Percentiles rank a stretch among this genome's conserved stretches.
Evolutionary conservation across 2,797 vertebrate species (phyloP).

Genomic region (Urocyon cinereoargenteus): DNA sequence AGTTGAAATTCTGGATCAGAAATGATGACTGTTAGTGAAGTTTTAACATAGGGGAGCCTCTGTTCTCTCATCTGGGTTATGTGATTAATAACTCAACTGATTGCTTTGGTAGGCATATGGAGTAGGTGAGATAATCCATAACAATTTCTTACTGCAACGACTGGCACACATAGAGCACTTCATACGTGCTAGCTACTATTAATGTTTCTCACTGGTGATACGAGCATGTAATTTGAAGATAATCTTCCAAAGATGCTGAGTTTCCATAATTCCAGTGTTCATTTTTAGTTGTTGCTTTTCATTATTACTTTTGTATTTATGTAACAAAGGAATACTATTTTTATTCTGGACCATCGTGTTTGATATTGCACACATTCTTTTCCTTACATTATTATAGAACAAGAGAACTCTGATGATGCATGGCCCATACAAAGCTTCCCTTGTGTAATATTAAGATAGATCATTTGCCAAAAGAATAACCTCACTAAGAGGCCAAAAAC

Average conservation of each 20-base stretch:
- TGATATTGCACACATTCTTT: slow-evolving; percentile 69
- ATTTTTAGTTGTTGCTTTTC: slow-evolving; percentile 15
- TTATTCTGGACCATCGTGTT: slow-evolving; percentile 56
- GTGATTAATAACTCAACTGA: background rate
- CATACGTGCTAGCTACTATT: background rate
- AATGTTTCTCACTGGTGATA: background rate
- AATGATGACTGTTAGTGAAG: background rate
- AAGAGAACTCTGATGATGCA: slow-evolving; percentile 75
- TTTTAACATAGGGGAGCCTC: background rate
- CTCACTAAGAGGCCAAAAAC: slow-evolving; percentile 73
- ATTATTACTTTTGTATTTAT: slow-evolving; percentile 56
- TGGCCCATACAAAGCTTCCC: slow-evolving; percentile 74
- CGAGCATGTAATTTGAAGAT: background rate
- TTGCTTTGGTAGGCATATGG: background rate
- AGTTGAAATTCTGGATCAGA: background rate
- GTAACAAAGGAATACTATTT: slow-evolving; percentile 64
- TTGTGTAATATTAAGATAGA: slow-evolving; percentile 81
- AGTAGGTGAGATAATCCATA: background rate
- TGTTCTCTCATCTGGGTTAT: background rate
- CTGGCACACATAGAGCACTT: background rate
- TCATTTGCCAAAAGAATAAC: slow-evolving; percentile 82
- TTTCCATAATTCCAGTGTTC: background rate
- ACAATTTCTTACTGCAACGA: background rate
- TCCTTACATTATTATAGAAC: slow-evolving; percentile 64
- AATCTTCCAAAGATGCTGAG: background rate